Evolutionary conservation across 2,888 invertebrate species (phyloP), one percentile per base, ranked within the genome.

Genomic region (Cephalotes varians): DNA sequence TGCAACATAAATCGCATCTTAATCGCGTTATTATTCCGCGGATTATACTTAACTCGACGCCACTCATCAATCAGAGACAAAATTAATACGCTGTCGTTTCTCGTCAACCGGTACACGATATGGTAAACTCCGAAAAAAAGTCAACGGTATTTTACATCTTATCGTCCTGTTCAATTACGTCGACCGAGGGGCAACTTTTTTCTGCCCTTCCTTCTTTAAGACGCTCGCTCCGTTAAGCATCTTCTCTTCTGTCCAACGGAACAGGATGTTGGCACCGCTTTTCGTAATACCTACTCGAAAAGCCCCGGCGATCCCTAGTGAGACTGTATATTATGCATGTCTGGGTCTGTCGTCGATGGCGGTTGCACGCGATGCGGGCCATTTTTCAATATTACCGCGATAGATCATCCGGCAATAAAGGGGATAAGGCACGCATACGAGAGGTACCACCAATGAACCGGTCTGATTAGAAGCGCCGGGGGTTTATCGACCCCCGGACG

Each of bases 361-460:
- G 83, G 88, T 18, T 54, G 51, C n/a, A 51, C 69, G 51, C 69
- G 34, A 34, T 34, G 69, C 69, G 86, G 81, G 88, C 88, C 88
- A 91, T 91, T 91, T 91, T 92, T 91, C 91, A 91, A 91, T 91
- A 91, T 91, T 91, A 90, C 90, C 84, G 84, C 90, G 89, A 91
- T 91, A 90, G 88, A 91, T 91, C 91, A 91, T 87, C 86, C 87
- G 87, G 85, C 89, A 88, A 90, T 91, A 89, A 91, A 90, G 85
- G 86, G 90, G 83, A 90, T 87, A 90, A 90, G 81, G 86, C 85
- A 85, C 25, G 49, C 64, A 85, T 83, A 40, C n/a, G n/a, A 54
- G 81, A 80, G 85, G 84, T 83, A 86, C 87, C 90, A 86, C 87
- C 91, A 87, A 88, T 85, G 86, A 87, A 87, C 62, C 86, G 85